phyloP scores from a whole-genome alignment of 2,888 invertebrate species.

The Graphium colonna region DNA sequence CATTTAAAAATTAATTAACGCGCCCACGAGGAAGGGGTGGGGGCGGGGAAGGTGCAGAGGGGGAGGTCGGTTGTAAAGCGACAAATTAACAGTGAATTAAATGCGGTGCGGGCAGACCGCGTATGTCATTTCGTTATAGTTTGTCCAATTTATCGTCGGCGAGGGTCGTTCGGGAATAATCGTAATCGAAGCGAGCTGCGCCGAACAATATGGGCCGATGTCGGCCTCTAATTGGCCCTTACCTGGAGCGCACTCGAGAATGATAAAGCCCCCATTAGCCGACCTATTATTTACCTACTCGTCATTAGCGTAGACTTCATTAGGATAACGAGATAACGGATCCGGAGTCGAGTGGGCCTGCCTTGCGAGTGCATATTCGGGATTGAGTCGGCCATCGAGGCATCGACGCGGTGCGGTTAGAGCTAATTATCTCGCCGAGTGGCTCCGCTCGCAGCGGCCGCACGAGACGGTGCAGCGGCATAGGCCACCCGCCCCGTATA shows the following conservation, averaged over 20 bases:
- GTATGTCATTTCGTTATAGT: slow-evolving; percentile 74
- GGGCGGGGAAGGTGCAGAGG: no score
- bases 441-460: slow-evolving; percentile 23
- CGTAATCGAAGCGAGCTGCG: slow-evolving; percentile 76
- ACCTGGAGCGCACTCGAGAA: slow-evolving; percentile 80
- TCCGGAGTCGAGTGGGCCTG: slow-evolving; percentile 56
- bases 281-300: slow-evolving; percentile 81
- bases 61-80: slow-evolving; percentile 37
- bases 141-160: slow-evolving; percentile 77
- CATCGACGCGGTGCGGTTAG: slow-evolving; percentile 41
- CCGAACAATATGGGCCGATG: slow-evolving; percentile 79
- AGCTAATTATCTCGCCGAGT: slow-evolving; percentile 60
- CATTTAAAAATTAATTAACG: slow-evolving; percentile 30
- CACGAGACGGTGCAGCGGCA: slow-evolving; percentile 31
- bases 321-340: slow-evolving; percentile 80
- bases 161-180: slow-evolving; percentile 75
- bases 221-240: slow-evolving; percentile 79
- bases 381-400: slow-evolving; percentile 50
- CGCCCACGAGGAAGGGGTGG: no score
- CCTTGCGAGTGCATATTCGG: slow-evolving; percentile 56
- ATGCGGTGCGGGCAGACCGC: slow-evolving; percentile 58
- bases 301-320: slow-evolving; percentile 81
- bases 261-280: slow-evolving; percentile 80
- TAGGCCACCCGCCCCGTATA: slow-evolving; percentile 45
- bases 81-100: slow-evolving; percentile 67